Base-by-base conservation (phyloP, 2,888 invertebrate species). In the Caenorhabditis imperialis region DNA sequence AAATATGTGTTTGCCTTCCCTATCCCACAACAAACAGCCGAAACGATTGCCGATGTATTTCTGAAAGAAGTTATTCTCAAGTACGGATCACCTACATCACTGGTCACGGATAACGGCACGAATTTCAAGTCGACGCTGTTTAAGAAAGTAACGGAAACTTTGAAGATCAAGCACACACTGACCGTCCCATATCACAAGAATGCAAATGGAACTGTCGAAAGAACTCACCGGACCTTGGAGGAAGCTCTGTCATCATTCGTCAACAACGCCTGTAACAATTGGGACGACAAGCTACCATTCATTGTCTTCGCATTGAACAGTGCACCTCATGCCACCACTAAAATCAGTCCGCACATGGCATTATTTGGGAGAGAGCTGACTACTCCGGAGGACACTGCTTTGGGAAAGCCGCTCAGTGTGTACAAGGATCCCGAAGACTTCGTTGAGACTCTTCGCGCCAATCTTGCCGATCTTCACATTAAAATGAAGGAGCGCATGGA, bases 31-130 rank as follows among this genome's bases (percentile, higher is more conserved):
- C 45, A 45, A 16, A 14, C 22, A 25, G 45, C 45, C 3, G n/a
- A 2, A 8, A 23, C 12, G 2, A 45, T 45, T 23, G 22, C 23
- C 1, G 23, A 45, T 23, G 45, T 23, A 14, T 45, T 45, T 5
- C 14, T 45, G 12, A 2, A 47, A 12, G 37, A 61, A 22, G 25
- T 75, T 10, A 22, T 71, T 6, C 12, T 45, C 12, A 51, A 42
- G 27, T 53, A 42, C 35, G 75, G 75, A 35, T 20, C 53, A 1
- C 70, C 63, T 7, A 27, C 22, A 37, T 33, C 20, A 4, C n/a
- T 75, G 12, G n/a, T 63, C 3, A 63, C 70, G 18, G 75, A 75
- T 16, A 51, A 58, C 30, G 75, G 70, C 18, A 35, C 62, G 2
- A 50, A 63, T 25, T 72, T 72, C 44, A 33, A 40, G 7, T 47